Base-by-base conservation (phyloP, 2,113 vertebrate genomes). In the Variabilichromis moorii region DNA sequence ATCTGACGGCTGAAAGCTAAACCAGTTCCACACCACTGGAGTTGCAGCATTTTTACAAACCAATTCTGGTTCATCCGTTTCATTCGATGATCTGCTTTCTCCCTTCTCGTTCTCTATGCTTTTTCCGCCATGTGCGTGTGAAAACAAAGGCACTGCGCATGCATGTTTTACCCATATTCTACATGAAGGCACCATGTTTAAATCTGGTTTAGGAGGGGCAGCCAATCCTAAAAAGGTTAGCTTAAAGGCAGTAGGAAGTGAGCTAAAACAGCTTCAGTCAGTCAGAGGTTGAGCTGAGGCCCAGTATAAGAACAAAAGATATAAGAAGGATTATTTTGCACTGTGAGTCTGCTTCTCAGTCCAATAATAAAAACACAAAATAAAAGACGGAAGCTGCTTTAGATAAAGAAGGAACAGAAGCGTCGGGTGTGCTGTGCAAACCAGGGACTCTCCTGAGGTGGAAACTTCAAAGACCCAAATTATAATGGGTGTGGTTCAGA, bases 391-490 rank as follows among this genome's bases (percentile, higher is more conserved):
- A 71, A 57, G 47, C 40, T 28, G 0, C 59, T 7, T 24, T 9
- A 24, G 55, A 71, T 42, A 12, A 66, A 73, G 14, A 31, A 26
- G 9, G n/a, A 50, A 7, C n/a, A 35, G 53, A 31, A 28, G 59
- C 57, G 3, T 55, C 3, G 8, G 24, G 51, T 66, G 79, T 73
- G 37, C 51, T 9, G 13, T 13, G 14, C 51, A 26, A 84, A 86
- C 31, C 80, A 55, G 80, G 28, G 80, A 87, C 83, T 91, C 88
- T 90, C 80, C 82, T 7, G 35, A 81, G 83, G 24, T 80, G 45
- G 3, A 6, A 45, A 68, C 87, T 91, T 90, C 91, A 93, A 91
- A 91, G 91, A 73, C 33, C 4, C 3, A 35, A 83, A 90, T 88
- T 85, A 83, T 87, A 35, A 81, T 35, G 88, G 86, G 82, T 90